Conservation (phyloP, 2,797 vertebrate species). For the Iguana delicatissima region DNA sequence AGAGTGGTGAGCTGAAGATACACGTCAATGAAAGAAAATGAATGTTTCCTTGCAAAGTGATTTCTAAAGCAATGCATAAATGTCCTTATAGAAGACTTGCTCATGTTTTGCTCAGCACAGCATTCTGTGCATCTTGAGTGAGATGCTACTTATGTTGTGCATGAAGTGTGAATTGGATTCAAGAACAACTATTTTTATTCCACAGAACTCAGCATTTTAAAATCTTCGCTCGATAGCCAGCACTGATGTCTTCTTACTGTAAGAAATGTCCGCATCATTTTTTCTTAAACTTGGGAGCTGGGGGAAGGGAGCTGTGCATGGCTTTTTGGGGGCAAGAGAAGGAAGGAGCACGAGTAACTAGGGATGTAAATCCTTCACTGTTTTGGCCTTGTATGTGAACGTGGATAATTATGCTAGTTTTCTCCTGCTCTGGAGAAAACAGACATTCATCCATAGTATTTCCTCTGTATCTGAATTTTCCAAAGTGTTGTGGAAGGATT, state of each 20-base stretch:
- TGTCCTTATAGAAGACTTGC: not conserved
- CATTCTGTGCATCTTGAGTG: constrained; percentile 31
- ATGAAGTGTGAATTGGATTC: constrained; percentile 39
- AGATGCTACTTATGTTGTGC: not conserved
- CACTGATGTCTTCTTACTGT: not conserved
- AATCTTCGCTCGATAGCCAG: constrained; percentile 5
- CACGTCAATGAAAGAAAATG: constrained; percentile 38
- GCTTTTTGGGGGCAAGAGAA: not conserved
- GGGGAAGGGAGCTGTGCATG: not conserved
- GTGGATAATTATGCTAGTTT: too few species aligned
- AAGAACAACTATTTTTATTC: constrained; percentile 41
- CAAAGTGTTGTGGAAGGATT: too few species aligned
- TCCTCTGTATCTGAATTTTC: too few species aligned
- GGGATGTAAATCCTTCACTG: too few species aligned
- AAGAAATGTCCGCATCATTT: not conserved
- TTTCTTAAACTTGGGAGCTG: too few species aligned
- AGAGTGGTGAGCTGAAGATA: constrained; percentile 24
- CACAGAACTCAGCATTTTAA: constrained; percentile 37
- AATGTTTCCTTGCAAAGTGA: constrained; percentile 31
- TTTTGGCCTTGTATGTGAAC: too few species aligned
- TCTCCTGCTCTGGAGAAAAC: too few species aligned
- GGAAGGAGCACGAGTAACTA: too few species aligned
- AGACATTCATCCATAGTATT: too few species aligned
- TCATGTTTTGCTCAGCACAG: constrained; percentile 46
- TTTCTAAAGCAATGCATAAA: constrained; percentile 44